These are phyloP conservation scores for Criorhina ranunculi DNA, from an alignment of 2,888 invertebrate genomes.

Conservation along the genomic window DNA sequence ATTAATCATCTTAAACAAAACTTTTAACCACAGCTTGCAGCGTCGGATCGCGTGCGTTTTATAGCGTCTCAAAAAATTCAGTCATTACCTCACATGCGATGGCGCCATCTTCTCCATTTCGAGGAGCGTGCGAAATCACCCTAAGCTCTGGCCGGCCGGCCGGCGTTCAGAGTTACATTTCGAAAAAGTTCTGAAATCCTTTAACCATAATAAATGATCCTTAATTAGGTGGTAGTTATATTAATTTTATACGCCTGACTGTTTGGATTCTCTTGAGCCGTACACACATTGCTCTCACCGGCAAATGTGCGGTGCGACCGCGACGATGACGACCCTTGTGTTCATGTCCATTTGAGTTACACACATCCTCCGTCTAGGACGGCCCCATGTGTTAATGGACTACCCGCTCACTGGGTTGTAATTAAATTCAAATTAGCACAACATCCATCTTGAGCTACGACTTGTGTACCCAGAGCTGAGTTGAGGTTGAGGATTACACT, in stretches of 20 bases:
- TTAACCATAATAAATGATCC: constrained; percentile 81
- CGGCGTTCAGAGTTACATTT: constrained; percentile 51
- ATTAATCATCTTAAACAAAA: constrained; percentile 72
- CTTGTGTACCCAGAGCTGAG: constrained; percentile 45
- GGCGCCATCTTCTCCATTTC: constrained; percentile 69
- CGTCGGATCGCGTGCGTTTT: constrained; percentile 67
- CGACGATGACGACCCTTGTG: constrained; percentile 64
- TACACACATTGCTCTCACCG: constrained; percentile 9
- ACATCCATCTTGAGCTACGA: constrained; percentile 78
- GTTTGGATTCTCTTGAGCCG: constrained; percentile 44
- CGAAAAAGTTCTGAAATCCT: constrained; percentile 73
- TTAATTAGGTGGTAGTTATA: constrained; percentile 83
- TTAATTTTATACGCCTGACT: constrained; percentile 82
- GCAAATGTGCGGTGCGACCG: constrained; percentile 29
- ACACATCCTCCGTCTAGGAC: constrained; percentile 74
- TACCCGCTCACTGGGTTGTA: constrained; percentile 79
- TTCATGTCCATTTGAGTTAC: constrained; percentile 67
- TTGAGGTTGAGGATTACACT: constrained; percentile 37
- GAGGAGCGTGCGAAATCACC: constrained; percentile 70
- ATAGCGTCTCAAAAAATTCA: constrained; percentile 66
- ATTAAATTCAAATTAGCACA: constrained; percentile 84
- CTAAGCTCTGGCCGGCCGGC: constrained; percentile 44
- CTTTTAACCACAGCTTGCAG: constrained; percentile 64
- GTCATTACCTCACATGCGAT: constrained; percentile 73
- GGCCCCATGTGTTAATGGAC: constrained; percentile 80